Evolutionary conservation across 2,797 vertebrate genomes (phyloP).

Genomic region (Sternotherus odoratus): DNA sequence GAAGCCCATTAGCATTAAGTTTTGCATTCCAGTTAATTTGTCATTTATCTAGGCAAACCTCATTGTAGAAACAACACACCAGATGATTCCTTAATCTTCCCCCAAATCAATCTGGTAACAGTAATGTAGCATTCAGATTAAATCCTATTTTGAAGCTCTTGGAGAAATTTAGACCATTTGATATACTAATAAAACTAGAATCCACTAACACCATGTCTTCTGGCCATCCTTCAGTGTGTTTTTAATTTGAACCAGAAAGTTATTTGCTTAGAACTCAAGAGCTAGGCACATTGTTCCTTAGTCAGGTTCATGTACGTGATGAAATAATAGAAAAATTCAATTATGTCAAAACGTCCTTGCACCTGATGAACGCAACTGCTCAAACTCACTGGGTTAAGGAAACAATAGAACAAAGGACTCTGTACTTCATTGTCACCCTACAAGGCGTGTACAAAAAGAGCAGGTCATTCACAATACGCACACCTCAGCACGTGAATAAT

Average conservation of each 20-base stretch:
- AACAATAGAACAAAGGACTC: constrained; percentile 72
- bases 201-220: not conserved
- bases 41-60: not conserved
- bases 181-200: fast-evolving
- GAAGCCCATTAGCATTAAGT: not conserved
- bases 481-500: fast-evolving
- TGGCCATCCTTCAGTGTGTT: fast-evolving
- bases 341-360: constrained; percentile 38
- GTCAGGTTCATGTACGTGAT: not conserved
- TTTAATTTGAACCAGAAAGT: not conserved
- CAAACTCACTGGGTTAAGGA: constrained; percentile 56
- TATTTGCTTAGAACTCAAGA: not conserved
- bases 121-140: fast-evolving
- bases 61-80: not conserved
- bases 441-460: not conserved
- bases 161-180: not conserved
- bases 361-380: not conserved
- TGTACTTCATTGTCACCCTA: fast-evolving
- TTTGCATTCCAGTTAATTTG: not conserved
- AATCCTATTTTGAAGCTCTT: not conserved
- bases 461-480: not conserved
- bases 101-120: not conserved
- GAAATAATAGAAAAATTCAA: not conserved
- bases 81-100: not conserved
- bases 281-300: not conserved